Evolutionary conservation across 2,797 vertebrate genomes (phyloP).

Genomic region (Podarcis lilfordi): DNA sequence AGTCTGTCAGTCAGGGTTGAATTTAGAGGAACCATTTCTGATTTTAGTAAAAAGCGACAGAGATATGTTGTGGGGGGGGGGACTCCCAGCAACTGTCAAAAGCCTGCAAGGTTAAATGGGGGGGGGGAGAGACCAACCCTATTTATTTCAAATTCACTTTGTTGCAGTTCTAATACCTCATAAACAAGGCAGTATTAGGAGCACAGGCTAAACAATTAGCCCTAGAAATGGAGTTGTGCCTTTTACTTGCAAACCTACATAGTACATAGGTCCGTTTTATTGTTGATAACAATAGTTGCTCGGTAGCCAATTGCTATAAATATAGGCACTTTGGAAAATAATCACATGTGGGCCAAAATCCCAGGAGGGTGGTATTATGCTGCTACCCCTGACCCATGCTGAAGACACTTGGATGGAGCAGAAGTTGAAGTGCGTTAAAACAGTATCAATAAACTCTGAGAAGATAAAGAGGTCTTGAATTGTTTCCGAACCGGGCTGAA

Average conservation of each 20-base stretch:
- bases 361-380: not conserved
- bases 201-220: not conserved
- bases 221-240: not conserved
- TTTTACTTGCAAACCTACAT: not conserved
- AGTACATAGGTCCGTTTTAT: not conserved
- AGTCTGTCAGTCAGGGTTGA: not conserved
- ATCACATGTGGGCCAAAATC: not conserved
- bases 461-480: not conserved
- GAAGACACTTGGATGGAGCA: not conserved
- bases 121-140: not conserved
- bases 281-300: not conserved
- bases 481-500: not conserved
- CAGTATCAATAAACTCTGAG: not conserved
- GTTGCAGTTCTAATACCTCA: not conserved
- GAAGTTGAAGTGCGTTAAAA: not conserved
- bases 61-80: too few relatives aligned
- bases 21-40: not conserved
- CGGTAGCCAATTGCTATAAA: not conserved
- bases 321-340: not conserved
- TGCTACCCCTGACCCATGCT: too few relatives aligned
- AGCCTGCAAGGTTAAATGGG: not conserved
- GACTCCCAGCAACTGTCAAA: not conserved
- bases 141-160: not conserved
- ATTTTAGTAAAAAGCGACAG: not conserved
- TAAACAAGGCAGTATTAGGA: not conserved